Conservation (phyloP, 64 coral and sea anemone genomes). For the Hydrozoanthus tunicans region DNA sequence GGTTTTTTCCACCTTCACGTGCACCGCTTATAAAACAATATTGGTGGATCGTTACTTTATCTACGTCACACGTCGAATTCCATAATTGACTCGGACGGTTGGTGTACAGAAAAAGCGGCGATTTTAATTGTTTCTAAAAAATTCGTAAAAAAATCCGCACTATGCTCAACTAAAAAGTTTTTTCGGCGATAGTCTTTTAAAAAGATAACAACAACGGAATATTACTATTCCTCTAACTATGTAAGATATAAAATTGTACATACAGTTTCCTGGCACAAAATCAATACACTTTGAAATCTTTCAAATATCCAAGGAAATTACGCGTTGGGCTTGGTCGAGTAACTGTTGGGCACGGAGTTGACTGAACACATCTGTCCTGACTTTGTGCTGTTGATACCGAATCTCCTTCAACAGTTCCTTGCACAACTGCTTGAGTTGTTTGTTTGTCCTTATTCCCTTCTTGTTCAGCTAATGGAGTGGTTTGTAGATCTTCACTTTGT, state of each 20-base stretch:
- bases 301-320: neutral
- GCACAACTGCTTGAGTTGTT: neutral
- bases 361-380: neutral
- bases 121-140: slow-evolving; percentile 17
- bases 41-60: neutral
- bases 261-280: slow-evolving; percentile 1
- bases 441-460: neutral
- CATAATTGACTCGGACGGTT: neutral
- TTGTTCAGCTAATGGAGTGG: neutral
- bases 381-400: neutral
- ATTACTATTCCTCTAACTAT: neutral
- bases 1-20: neutral
- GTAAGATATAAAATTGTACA: slow-evolving; percentile 5
- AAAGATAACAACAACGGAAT: neutral
- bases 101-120: neutral
- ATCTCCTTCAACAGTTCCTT: slow-evolving; percentile 18
- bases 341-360: neutral
- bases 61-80: neutral
- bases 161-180: neutral
- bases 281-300: slow-evolving; percentile 14
- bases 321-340: neutral
- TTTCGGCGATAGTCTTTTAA: neutral
- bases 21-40: neutral
- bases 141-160: slow-evolving; percentile 2
- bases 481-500: slow-evolving; percentile 22